Conservation (phyloP, 2,113 vertebrate genomes). For the Antechinus stuartii region DNA sequence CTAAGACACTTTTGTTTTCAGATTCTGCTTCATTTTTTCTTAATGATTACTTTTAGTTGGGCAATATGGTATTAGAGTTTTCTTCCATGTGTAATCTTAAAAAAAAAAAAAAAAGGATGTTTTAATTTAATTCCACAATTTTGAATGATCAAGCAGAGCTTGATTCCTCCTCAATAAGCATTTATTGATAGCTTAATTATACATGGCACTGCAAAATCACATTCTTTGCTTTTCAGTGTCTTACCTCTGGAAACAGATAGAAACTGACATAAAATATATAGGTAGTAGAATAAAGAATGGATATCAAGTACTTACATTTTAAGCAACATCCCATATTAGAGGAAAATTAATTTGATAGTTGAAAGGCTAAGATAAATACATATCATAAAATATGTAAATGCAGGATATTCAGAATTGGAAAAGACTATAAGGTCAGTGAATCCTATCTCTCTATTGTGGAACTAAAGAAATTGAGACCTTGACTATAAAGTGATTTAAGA, state of each 20-base stretch:
- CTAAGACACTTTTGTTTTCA: too few species aligned
- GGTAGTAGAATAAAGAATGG: too few species aligned
- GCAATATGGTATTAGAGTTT: too few species aligned
- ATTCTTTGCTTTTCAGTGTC: neutral
- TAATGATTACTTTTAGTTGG: too few species aligned
- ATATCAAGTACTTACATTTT: neutral
- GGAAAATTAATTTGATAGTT: neutral
- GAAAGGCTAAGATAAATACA: too few species aligned
- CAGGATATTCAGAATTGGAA: neutral
- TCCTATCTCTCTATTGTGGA: neutral
- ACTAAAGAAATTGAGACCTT: constrained; percentile 15
- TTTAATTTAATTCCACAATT: too few species aligned
- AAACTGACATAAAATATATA: neutral
- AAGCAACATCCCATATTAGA: neutral
- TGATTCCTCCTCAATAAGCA: too few species aligned
- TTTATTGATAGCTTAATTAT: too few species aligned
- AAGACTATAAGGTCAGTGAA: neutral
- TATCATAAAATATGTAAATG: neutral
- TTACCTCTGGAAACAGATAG: neutral
- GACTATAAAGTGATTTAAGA: constrained; percentile 23
- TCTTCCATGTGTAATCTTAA: too few species aligned
- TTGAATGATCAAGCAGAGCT: too few species aligned
- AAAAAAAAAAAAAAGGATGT: too few species aligned
- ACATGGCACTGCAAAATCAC: neutral
- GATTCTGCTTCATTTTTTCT: too few species aligned